Conservation (phyloP, 2,797 vertebrate species). For the Basileuterus tristriatus region DNA sequence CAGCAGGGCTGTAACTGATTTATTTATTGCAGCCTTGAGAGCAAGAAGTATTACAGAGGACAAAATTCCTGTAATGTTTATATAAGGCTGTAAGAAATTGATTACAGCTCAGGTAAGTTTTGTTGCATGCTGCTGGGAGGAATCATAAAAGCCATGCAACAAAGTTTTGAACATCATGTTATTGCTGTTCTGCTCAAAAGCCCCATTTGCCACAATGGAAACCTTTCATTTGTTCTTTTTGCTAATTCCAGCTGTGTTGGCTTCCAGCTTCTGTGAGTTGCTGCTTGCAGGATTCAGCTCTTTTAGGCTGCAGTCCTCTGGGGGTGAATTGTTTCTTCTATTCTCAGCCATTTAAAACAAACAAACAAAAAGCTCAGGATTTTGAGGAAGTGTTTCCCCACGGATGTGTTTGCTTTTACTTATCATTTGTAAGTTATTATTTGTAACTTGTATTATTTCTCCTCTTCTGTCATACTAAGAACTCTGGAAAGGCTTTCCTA, state of each 20-base stretch:
- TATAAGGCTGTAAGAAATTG: slow-evolving; percentile 44
- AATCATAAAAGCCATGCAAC: not conserved
- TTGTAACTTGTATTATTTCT: not conserved
- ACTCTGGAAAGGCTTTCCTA: not conserved
- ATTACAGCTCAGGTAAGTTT: slow-evolving; percentile 50
- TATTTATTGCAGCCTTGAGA: slow-evolving; percentile 42
- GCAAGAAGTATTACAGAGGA: slow-evolving; percentile 25
- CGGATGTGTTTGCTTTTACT: not conserved
- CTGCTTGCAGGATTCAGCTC: not conserved
- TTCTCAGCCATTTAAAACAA: not conserved
- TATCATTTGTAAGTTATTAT: not conserved
- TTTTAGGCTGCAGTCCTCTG: not conserved
- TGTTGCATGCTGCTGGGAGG: slow-evolving; percentile 20
- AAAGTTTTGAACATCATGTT: not conserved
- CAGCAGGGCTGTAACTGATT: not conserved
- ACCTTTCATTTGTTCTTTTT: not conserved
- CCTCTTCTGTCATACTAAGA: not conserved
- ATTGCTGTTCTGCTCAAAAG: not conserved
- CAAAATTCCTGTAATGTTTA: slow-evolving; percentile 50
- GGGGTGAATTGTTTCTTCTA: not conserved
- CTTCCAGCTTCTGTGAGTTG: not conserved
- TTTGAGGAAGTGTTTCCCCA: not conserved
- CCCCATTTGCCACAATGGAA: slow-evolving; percentile 4
- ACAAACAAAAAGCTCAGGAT: not conserved
- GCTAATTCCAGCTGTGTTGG: not conserved